phyloP scores from a whole-genome alignment of 2,797 vertebrate genomes.

The Falco naumanni region DNA sequence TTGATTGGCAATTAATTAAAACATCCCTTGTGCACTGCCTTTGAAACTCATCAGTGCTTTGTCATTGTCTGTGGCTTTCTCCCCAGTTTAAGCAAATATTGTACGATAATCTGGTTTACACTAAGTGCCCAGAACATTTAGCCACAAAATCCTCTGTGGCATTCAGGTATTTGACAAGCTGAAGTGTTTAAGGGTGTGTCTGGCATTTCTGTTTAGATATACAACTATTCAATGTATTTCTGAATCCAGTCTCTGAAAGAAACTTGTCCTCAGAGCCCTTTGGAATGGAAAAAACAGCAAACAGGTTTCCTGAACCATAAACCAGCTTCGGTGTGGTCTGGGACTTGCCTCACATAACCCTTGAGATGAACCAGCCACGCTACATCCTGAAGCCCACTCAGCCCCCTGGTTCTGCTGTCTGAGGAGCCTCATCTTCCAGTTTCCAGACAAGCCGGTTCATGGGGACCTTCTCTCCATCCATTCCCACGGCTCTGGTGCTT shows the following conservation, averaged over 20 bases:
- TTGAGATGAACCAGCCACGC: background rate
- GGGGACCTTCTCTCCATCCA: background rate
- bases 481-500: background rate
- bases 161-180: constrained; percentile 34
- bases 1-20: background rate
- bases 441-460: background rate
- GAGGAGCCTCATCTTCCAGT: background rate
- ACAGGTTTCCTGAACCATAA: background rate
- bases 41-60: constrained; percentile 3
- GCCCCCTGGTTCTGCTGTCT: background rate
- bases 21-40: background rate
- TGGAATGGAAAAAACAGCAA: background rate
- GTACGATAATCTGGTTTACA: background rate
- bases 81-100: background rate
- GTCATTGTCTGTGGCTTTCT: background rate
- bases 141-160: constrained; percentile 13
- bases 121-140: background rate
- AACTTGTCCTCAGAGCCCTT: background rate
- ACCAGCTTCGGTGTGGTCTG: background rate
- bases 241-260: background rate
- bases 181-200: constrained; percentile 10
- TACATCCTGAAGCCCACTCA: background rate
- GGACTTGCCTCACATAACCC: background rate
- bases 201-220: constrained; percentile 8
- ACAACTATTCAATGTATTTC: background rate